Evolutionary conservation across 2,888 invertebrate genomes (phyloP).

Genomic region (Apocheima hispidaria): DNA sequence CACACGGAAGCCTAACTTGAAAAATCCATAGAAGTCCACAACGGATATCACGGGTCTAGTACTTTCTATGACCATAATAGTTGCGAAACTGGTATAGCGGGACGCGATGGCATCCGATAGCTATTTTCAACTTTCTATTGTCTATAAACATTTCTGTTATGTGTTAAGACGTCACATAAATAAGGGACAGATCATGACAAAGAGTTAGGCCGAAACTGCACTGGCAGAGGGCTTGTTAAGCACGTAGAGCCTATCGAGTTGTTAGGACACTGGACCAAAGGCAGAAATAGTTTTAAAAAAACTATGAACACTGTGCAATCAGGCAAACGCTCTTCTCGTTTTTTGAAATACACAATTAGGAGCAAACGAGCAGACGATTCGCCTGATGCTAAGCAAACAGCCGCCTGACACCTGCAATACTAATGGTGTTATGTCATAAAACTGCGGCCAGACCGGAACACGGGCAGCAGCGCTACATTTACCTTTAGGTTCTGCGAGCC

Average conservation of each 20-base stretch:
- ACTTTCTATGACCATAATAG: constrained; percentile 78
- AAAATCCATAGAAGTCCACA: constrained; percentile 38
- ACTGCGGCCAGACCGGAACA: no score
- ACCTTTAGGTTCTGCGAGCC: no score
- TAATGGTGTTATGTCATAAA: no score
- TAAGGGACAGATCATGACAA: neutral
- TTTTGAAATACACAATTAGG: no score
- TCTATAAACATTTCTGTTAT: constrained; percentile 46
- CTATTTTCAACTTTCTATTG: constrained; percentile 59
- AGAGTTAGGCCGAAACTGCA: neutral
- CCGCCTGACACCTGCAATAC: no score
- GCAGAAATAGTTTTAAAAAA: no score
- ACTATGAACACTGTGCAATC: no score
- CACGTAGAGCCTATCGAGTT: neutral
- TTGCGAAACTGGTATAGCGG: constrained; percentile 63
- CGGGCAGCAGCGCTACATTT: no score
- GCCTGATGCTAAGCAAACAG: no score
- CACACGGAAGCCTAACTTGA: constrained; percentile 19
- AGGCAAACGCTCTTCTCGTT: no score
- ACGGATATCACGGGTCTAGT: constrained; percentile 42
- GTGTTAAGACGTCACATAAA: neutral
- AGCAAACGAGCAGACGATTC: no score
- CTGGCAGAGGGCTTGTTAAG: neutral
- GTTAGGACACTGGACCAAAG: no score
- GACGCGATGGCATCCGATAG: constrained; percentile 44